Evolutionary conservation across 2,797 vertebrate genomes (phyloP).

Genomic region (Steatocranus sp.): DNA sequence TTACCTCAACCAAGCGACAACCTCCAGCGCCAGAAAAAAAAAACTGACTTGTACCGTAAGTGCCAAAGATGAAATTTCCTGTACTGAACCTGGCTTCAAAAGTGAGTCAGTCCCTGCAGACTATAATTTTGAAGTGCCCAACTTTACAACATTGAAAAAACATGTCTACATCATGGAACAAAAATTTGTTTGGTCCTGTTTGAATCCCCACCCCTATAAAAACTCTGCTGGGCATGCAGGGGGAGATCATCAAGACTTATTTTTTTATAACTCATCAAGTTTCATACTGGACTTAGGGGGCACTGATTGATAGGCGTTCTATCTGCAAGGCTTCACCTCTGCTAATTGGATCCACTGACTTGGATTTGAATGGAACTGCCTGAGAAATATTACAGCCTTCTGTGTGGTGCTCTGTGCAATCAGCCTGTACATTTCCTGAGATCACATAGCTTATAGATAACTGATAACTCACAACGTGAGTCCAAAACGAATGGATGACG

Average conservation of each 20-base stretch:
- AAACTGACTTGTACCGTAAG: background rate
- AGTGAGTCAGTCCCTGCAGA: background rate
- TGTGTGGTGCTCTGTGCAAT: background rate
- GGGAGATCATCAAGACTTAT: background rate
- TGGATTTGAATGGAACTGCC: background rate
- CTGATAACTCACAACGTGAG: background rate
- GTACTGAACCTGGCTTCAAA: background rate
- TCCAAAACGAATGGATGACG: background rate
- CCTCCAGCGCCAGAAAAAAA: background rate
- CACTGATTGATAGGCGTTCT: background rate
- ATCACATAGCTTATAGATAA: background rate
- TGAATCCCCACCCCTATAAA: background rate
- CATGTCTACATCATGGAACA: background rate
- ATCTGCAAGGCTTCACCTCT: background rate
- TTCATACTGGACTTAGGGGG: background rate
- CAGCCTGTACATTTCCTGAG: background rate
- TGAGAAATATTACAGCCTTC: background rate
- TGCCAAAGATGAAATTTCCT: background rate
- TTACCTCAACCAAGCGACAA: background rate
- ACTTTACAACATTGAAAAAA: background rate
- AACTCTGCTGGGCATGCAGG: background rate
- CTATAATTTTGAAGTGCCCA: background rate
- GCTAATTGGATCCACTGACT: background rate
- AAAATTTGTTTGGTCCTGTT: background rate
- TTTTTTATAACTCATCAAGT: background rate